Evolutionary conservation across 2,797 vertebrate species (phyloP), one percentile per base, ranked within the genome.

Genomic region (Microchirus variegatus): DNA sequence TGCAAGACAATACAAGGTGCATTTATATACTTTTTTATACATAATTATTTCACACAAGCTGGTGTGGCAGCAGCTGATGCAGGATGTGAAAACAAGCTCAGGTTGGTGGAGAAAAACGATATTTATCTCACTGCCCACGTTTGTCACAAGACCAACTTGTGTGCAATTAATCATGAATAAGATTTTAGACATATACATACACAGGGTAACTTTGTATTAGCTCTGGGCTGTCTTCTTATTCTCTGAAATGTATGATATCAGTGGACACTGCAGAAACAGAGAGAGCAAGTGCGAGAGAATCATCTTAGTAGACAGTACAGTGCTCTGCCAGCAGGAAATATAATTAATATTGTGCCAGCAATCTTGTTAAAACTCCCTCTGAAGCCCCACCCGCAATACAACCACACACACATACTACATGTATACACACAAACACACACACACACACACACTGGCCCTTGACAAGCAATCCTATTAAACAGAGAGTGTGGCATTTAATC

Each of bases 381-480:
- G 37, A 51, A 73, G 60, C 67, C 66, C 74, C 81, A 67, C 81
- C 80, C 72, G 78, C 71, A 78, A 73, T 15, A 35, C 75, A 73
- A 49, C 19, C 17, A 44, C 31, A 58, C 18, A 35, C 38, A 60
- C 22, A 73, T 59, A 67, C 53, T 22, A 22, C 22, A 22, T 22
- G 22, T 22, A 22, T 22, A 22, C 22, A 55, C 22, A 73, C 63
- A 55, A 17, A 73, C 63, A 65, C 51, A 69, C 40, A 72, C 44
- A 73, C 47, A 67, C 40, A 73, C 53, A 75, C 61, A 71, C 42
- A 41, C 36, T 1, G 56, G 56, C 62, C 73, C 77, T 61, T 86
- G 86, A 85, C 82, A 88, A 85, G 84, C 86, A 89, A 88, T 89
- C 84, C 81, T 83, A 86, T 87, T 87, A 88, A 88, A 89, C 81